Conservation (phyloP, 23 tunicate genomes). For the Oikopleura albicans region DNA sequence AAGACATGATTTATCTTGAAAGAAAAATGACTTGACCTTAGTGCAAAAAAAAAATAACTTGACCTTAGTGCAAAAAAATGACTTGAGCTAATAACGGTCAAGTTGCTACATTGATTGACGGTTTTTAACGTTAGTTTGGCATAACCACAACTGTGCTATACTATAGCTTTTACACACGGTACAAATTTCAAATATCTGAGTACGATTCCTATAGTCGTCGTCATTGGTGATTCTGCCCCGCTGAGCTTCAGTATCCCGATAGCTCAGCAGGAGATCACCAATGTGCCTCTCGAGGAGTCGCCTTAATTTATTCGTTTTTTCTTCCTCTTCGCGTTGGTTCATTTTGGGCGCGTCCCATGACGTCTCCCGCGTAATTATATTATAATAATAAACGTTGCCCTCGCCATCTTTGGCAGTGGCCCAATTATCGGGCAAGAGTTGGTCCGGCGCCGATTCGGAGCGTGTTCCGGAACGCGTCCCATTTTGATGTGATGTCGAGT, state of each 20-base stretch:
- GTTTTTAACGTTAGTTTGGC: no score
- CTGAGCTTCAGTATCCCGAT: neutral
- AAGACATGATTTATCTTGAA: no score
- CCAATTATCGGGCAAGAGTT: slow-evolving; percentile 13
- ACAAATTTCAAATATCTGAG: no score
- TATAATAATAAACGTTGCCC: neutral
- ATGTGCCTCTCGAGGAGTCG: neutral
- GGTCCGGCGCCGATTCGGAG: neutral
- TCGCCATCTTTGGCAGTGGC: neutral
- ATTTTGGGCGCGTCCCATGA: slow-evolving; percentile 12
- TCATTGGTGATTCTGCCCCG: neutral
- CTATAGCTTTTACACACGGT: no score
- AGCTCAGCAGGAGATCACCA: neutral
- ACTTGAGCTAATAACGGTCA: no score
- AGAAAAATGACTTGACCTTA: no score
- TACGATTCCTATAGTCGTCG: neutral
- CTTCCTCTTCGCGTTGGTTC: neutral
- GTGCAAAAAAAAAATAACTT: no score
- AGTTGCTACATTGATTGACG: no score
- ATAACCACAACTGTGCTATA: no score
- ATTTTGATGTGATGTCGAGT: no score
- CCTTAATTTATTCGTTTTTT: neutral
- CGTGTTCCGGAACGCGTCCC: no score
- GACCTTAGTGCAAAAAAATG: no score
- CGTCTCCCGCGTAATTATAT: neutral